Evolutionary conservation across 2,797 vertebrate species (phyloP), one percentile per base, ranked within the genome.

Genomic region (Sebastes hopkinsi): DNA sequence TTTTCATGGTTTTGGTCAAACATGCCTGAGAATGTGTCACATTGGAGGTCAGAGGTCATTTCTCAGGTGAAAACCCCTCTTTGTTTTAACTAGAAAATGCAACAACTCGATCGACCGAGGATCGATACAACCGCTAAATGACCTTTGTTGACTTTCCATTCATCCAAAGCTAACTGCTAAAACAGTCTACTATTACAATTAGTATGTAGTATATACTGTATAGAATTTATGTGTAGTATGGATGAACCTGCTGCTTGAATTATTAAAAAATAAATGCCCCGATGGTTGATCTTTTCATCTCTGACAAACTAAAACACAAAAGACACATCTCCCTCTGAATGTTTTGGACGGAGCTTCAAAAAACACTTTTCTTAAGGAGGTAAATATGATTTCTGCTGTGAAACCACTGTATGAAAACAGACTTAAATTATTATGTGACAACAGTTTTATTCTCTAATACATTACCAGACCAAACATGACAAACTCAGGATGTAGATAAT

Each of bases 11-110:
- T 55, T 66, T 80, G 29, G 46, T 59, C 67, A 80, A 82, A 80
- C 77, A 80, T 4, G 66, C 72, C 75, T 77, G 75, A 72, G 81
- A 89, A 81, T 14, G 30, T 54, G 58, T 56, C 77, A 85, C 58
- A 59, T 67, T 76, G 52, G n/a, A 59, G 66, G 72, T 80, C 73
- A 68, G 29, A 70, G 70, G 77, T 78, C 6, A 23, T 25, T 30
- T 72, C 58, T 66, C 72, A 67, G 34, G 42, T 36, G n/a, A 75
- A 25, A 71, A 61, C n/a, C 3, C 9, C 16, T 36, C 9, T 25
- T 22, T 20, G 12, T 64, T 3, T 9, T 12, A 27, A 30, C 8
- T 5, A 65, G 8, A 66, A 29, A 9, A 5, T 62, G 13, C 20
- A 30, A 73, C 25, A 68, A 59, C 58, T 75, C 9, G 29, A 78